These are phyloP conservation scores for Xanthia icteritia DNA, from an alignment of 2,888 invertebrate species.

Conservation along the genomic window DNA sequence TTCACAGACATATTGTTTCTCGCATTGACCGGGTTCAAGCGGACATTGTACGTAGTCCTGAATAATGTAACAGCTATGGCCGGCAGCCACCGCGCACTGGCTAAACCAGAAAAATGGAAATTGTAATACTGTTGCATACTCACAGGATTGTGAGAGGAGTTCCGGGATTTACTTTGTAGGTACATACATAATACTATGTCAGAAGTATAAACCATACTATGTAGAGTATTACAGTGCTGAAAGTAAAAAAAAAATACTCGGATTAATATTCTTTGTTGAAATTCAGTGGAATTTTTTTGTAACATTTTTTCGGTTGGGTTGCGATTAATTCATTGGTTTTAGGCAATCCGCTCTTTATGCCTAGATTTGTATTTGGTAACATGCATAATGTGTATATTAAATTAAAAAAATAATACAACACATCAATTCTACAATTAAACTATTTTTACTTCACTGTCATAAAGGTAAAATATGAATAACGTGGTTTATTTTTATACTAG, in stretches of 20 bases:
- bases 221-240: not conserved
- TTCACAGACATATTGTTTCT: slow-evolving; percentile 52
- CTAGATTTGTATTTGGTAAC: not conserved
- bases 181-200: not conserved
- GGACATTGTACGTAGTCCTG: slow-evolving; percentile 52
- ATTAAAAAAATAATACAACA: not conserved
- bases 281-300: not conserved
- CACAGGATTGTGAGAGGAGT: slow-evolving; percentile 10
- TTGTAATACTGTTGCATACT: slow-evolving; percentile 45
- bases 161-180: slow-evolving; percentile 16
- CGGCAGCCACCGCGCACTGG: slow-evolving; percentile 34
- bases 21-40: slow-evolving; percentile 57
- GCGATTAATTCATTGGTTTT: not conserved
- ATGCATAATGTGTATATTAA: not conserved
- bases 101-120: slow-evolving; percentile 68
- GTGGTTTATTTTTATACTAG: slow-evolving; percentile 31
- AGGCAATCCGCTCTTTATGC: no score
- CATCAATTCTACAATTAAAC: not conserved
- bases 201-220: not conserved
- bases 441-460: slow-evolving; percentile 7
- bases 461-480: slow-evolving; percentile 25
- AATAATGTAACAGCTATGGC: slow-evolving; percentile 66
- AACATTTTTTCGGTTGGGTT: not conserved
- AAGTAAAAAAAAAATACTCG: not conserved
- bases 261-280: not conserved